Percentiles rank a stretch among this genome's conserved stretches.
These are phyloP conservation scores for Linyphia triangularis DNA, from an alignment of 2,888 invertebrate genomes.

Conservation along the genomic window DNA sequence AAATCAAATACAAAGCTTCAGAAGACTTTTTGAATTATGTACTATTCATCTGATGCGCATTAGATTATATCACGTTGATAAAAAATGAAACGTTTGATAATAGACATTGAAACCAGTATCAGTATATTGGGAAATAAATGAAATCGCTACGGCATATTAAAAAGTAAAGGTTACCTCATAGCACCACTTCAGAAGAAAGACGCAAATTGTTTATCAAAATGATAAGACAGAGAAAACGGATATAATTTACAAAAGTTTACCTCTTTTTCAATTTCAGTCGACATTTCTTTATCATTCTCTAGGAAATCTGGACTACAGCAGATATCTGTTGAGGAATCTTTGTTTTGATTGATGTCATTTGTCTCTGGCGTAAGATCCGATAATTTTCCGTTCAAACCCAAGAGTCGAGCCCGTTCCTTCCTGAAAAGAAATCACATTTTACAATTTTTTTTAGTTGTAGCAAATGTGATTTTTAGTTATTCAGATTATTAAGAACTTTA, in stretches of 20 bases:
- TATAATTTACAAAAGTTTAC: background rate
- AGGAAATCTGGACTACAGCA: constrained; percentile 44
- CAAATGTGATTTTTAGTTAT: too few relatives aligned
- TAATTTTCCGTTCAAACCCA: constrained; percentile 41
- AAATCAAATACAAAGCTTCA: too few relatives aligned
- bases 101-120: background rate
- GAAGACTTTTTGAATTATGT: too few relatives aligned
- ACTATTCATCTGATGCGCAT: background rate
- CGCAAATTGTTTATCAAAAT: background rate
- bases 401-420: constrained; percentile 35
- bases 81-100: background rate
- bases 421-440: constrained; percentile 14
- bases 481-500: too few relatives aligned
- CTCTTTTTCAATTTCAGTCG: constrained; percentile 44
- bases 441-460: too few relatives aligned
- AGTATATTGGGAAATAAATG: background rate
- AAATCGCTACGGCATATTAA: background rate
- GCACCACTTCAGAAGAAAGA: background rate
- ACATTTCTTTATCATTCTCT: constrained; percentile 44
- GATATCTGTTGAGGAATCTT: constrained; percentile 35
- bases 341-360: constrained; percentile 21
- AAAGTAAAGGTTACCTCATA: background rate
- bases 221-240: background rate
- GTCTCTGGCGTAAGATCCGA: constrained; percentile 41
- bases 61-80: background rate